Evolutionary conservation across 2,113 vertebrate species (phyloP).

Genomic region (Ailurus styani): DNA sequence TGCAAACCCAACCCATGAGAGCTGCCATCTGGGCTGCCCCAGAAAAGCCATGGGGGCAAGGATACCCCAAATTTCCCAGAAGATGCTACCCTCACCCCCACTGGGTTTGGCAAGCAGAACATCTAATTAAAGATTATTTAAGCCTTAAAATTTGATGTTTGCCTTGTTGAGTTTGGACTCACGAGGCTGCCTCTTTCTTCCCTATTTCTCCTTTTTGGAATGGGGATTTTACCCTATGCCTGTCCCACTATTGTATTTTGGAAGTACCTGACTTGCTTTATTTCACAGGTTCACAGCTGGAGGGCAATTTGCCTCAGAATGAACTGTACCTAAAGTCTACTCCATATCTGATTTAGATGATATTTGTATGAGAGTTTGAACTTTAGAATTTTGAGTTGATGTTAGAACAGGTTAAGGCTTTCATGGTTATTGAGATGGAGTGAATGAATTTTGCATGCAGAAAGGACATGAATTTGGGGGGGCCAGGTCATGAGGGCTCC

Average conservation of each 20-base stretch:
- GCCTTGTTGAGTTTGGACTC: not conserved
- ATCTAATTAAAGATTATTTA: not conserved
- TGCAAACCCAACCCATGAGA: not conserved
- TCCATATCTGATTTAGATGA: not conserved
- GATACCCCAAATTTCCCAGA: not conserved
- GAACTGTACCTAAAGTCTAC: not conserved
- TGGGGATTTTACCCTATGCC: not conserved
- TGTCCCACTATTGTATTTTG: not conserved
- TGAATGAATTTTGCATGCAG: not conserved
- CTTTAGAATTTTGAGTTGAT: not conserved
- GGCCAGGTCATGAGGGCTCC: not conserved
- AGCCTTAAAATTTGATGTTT: not conserved
- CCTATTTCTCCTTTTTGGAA: not conserved
- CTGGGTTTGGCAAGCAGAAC: not conserved
- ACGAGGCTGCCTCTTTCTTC: not conserved
- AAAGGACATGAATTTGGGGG: not conserved
- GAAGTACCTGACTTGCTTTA: not conserved
- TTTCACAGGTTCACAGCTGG: not conserved
- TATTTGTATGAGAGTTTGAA: not conserved
- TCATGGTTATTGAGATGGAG: not conserved
- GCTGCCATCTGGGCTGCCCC: not conserved
- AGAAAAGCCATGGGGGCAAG: not conserved
- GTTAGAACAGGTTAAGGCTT: not conserved
- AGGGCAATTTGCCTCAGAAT: not conserved
- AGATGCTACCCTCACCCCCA: not conserved